These are phyloP conservation scores for Rhadina sibilatrix DNA, from an alignment of 2,113 vertebrate genomes.

Conservation along the genomic window DNA sequence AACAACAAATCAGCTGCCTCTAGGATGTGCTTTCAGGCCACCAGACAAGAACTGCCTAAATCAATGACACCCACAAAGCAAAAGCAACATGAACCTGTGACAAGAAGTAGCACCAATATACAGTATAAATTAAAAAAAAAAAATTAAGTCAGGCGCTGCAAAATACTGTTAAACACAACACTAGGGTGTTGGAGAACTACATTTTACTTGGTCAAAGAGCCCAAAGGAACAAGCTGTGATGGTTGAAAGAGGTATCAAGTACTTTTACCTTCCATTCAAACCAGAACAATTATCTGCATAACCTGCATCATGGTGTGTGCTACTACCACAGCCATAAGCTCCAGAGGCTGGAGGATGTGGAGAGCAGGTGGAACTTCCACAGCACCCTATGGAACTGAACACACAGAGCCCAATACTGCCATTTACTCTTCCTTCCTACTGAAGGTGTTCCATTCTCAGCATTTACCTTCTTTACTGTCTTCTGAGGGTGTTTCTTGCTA, in stretches of 20 bases:
- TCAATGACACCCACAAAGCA: not conserved
- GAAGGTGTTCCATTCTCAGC: not conserved
- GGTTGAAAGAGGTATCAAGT: not conserved
- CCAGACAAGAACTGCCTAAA: not conserved
- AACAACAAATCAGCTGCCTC: rapidly evolving
- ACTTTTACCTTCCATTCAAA: not conserved
- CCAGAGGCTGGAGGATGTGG: not conserved
- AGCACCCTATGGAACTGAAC: rapidly evolving
- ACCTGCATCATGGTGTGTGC: rapidly evolving
- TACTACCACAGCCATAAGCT: not conserved
- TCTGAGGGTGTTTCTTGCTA: not conserved
- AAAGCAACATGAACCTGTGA: not conserved
- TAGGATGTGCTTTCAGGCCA: not conserved
- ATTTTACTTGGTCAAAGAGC: not conserved
- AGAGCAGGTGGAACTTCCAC: too few species aligned
- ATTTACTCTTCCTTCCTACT: rapidly evolving
- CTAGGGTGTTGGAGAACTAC: not conserved
- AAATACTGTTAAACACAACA: not conserved
- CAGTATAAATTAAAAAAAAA: not conserved
- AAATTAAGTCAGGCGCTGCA: not conserved
- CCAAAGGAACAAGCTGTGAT: not conserved
- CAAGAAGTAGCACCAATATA: not conserved
- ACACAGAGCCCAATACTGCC: not conserved
- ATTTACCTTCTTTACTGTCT: constrained; percentile 47
- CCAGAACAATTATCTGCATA: not conserved